Base-by-base conservation (phyloP, 2,888 invertebrate species). In the Ormyrus pomaceus region DNA sequence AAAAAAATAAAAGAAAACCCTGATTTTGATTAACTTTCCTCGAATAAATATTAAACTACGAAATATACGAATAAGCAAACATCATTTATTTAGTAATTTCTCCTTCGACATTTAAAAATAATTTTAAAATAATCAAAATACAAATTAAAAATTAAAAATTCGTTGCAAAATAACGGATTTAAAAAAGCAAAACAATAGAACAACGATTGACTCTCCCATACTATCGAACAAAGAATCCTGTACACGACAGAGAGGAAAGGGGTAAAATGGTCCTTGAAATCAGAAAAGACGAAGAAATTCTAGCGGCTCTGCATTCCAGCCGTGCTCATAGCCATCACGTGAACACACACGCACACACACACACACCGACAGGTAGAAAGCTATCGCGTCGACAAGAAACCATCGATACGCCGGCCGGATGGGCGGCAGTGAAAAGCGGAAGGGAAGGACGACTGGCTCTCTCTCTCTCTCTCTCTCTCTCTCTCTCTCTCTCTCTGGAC, bases 231-330 rank as follows among this genome's bases (percentile, higher is more conserved):
- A 76, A 69, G 76, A 76, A 76, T 48, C 19, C 62, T 34, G 62
- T 62, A 48, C 6, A 61, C 69, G 62, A 59, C 68, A 59, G 58
- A 69, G 51, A 72, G 56, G 48, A 56, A 56, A 66, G 34, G 53
- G 46, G 19, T 19, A 77, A 77, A 70, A 77, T 77, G 55, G 66
- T 59, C 45, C 56, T 71, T 72, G 58, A 72, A 70, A 65, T 78
- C 72, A 71, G 51, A 62, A 78, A 70, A 70, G 76, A 69, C 68
- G 68, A 76, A 69, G 76, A 69, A 76, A 69, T 69, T 62, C 61
- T 53, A 75, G 61, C 51, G 68, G 13, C 51, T 58, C 53, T 68
- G 76, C 61, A 76, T 76, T 76, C 68, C 68, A 48, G 46, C 10
- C 61, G 7, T 19, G 50, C 10, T 56, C 51, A 51, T 9, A 11